Evolutionary conservation across 2,888 invertebrate genomes (phyloP), one percentile per base, ranked within the genome.

Genomic region (Drosophila aldrichi): DNA sequence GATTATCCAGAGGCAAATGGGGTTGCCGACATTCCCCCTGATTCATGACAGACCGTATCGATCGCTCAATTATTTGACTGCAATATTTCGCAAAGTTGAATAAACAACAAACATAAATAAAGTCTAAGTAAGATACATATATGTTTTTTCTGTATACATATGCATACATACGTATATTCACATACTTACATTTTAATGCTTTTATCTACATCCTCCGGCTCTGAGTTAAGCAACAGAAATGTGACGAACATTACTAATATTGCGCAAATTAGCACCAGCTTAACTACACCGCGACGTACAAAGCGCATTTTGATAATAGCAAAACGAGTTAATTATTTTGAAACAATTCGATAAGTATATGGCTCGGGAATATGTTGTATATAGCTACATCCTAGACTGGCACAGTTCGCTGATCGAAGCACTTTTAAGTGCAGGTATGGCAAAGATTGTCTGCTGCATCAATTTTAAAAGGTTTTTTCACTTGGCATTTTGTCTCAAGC

Each of bases 21-120:
- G 96, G 96, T 81, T 95, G 94, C 76, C 94, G 95, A 79, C 96
- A 96, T 32, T 94, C 94, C 52, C 92, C 91, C 62, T 91, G 92
- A 86, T 93, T 94, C 61, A 92, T 91, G 59, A 90, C 79, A 2
- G 93, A 92, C 65, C 92, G 91, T 70, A 94, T 94, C 7, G 93
- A 89, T 60, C 93, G 91, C 72, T 94, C 93, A 56, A 94, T 94
- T 72, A 93, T 91, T 77, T 92, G 83, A 36, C 94, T 94, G 71
- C 3, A 16, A 64, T 12, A 22, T 36, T 52, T 36, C 22, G 10
- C 25, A 18, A 29, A 38, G 18, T 29, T 18, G 3, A 22, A 16
- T 36, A 46, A 46, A 57, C 18, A 38, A 40, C 40, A 18, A 18
- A 22, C 22, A 25, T 52, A 8, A 40, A 55, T 20, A 52, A 38